Percentiles rank a stretch among this genome's conserved stretches.
Evolutionary conservation across 2,888 invertebrate genomes (phyloP).

Genomic region (Latrodectus hesperus): DNA sequence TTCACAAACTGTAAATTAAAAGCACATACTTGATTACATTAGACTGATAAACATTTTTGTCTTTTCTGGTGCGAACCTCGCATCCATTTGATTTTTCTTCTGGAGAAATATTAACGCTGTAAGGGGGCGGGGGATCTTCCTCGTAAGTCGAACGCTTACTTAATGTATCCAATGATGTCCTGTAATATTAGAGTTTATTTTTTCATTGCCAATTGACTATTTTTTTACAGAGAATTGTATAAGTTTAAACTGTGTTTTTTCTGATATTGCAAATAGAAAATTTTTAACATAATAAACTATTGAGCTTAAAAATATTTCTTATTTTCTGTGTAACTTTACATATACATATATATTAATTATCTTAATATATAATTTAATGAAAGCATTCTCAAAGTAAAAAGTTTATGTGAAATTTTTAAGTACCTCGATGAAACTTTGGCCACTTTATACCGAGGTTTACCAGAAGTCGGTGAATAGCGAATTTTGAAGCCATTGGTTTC

Average conservation of each 20-base stretch:
- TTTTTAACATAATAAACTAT: not conserved
- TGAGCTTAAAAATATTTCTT: no score
- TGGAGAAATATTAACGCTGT: not conserved
- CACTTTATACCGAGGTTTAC: slow-evolving; percentile 60
- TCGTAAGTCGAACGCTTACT: not conserved
- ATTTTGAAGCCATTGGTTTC: slow-evolving; percentile 69
- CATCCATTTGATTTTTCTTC: not conserved
- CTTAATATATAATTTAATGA: no score
- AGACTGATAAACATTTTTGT: no score
- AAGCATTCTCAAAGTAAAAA: not conserved
- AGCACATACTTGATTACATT: no score
- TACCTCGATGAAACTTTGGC: slow-evolving; percentile 56
- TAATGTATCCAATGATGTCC: not conserved
- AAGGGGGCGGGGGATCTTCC: not conserved
- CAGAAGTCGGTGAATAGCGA: slow-evolving; percentile 69
- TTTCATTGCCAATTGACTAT: not conserved
- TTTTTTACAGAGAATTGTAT: no score
- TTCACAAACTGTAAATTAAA: no score
- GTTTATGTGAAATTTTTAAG: not conserved
- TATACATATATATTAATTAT: no score
- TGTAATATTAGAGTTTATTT: not conserved
- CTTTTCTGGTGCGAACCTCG: no score
- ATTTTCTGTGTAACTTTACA: no score
- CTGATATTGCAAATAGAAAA: not conserved
- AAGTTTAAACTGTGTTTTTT: not conserved